Evolutionary conservation across 2,888 invertebrate species (phyloP).

Genomic region (Stenchaetothrips biformis): DNA sequence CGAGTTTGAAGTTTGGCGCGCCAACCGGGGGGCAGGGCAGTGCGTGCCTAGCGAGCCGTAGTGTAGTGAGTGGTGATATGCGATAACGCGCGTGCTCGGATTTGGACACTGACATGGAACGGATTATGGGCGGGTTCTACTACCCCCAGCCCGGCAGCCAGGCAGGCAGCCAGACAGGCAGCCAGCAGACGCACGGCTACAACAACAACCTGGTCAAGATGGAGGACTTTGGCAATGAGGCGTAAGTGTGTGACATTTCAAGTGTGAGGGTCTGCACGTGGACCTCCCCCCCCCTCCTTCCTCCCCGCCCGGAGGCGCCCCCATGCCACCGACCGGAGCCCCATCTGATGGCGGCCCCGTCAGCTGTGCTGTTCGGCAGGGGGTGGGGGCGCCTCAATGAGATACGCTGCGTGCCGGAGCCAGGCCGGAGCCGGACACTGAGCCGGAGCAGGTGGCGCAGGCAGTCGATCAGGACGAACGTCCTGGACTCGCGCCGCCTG

Average conservation of each 20-base stretch:
- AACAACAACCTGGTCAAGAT: slow-evolving; percentile 21
- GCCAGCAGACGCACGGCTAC: not conserved
- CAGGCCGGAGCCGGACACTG: too few species aligned
- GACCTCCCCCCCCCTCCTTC: not conserved
- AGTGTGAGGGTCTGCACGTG: too few species aligned
- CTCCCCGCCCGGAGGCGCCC: not conserved
- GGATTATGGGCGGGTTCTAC: slow-evolving; percentile 15
- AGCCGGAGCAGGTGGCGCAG: too few species aligned
- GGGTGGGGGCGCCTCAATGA: too few species aligned
- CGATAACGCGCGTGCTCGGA: not conserved
- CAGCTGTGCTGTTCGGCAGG: too few species aligned
- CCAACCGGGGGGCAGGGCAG: not conserved
- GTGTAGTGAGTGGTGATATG: not conserved
- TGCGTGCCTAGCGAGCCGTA: not conserved
- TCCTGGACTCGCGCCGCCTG: too few species aligned
- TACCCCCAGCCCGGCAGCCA: not conserved
- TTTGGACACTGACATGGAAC: not conserved
- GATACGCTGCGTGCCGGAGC: too few species aligned
- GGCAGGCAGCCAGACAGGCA: not conserved
- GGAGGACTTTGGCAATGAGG: slow-evolving; percentile 11
- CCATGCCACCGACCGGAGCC: not conserved
- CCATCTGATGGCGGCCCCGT: not conserved
- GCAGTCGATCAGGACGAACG: too few species aligned
- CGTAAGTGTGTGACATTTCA: not conserved
- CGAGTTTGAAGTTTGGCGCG: not conserved